A percentile compares a stretch with the other conserved stretches of the same genome.
phyloP scores from a whole-genome alignment of 2,113 vertebrate species.

The Chunga burmeisteri region DNA sequence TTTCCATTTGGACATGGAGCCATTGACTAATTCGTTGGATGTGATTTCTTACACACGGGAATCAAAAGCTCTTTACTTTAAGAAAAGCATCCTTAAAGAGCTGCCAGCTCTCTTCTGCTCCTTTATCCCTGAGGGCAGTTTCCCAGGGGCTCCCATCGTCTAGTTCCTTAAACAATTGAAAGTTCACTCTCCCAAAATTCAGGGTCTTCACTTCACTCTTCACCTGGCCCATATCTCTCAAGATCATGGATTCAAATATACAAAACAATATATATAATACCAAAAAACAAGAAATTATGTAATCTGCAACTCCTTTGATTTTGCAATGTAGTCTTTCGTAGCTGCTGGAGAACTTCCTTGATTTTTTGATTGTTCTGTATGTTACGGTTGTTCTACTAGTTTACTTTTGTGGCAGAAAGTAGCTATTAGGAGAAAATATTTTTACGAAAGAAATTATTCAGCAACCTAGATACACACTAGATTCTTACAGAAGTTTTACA shows the following conservation, averaged over 20 bases:
- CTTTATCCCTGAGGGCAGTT: not conserved
- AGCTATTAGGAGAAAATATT: not conserved
- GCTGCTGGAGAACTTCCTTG: not conserved
- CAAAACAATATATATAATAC: not conserved
- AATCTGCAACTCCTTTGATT: not conserved
- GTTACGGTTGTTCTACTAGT: not conserved
- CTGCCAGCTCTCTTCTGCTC: not conserved
- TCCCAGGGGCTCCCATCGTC: not conserved
- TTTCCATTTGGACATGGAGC: not conserved
- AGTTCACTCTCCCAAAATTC: not conserved
- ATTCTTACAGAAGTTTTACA: not conserved
- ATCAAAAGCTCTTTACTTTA: not conserved
- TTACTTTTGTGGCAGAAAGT: not conserved
- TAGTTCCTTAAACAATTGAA: not conserved
- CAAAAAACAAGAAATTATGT: not conserved
- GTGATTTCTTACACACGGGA: not conserved
- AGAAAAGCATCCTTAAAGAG: not conserved
- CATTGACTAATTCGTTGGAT: not conserved
- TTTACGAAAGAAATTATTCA: not conserved
- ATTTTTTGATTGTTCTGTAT: not conserved
- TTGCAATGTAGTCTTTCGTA: not conserved
- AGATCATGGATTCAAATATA: not conserved
- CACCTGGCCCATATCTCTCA: rapidly evolving
- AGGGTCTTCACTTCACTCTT: not conserved
- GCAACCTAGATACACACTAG: not conserved